phyloP scores from a whole-genome alignment of 2,797 vertebrate genomes.

The Hippoglossus hippoglossus region DNA sequence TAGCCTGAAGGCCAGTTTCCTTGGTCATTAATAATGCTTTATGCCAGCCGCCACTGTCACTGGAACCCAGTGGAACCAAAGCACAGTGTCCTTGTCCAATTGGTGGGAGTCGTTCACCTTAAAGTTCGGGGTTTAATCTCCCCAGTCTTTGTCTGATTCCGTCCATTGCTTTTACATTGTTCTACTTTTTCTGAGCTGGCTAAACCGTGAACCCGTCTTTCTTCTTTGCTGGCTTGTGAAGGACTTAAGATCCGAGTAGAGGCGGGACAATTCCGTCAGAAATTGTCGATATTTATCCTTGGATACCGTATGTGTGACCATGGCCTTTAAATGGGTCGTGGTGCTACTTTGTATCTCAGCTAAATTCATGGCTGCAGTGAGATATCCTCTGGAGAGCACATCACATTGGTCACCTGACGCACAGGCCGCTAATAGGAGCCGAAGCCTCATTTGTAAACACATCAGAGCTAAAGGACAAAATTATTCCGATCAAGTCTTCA shows the following conservation, averaged over 20 bases:
- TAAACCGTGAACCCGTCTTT: conserved; percentile 25
- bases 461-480: conserved; percentile 65
- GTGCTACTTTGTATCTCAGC: conserved; percentile 1
- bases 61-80: conserved; percentile 78
- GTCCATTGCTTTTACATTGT: conserved; percentile 33
- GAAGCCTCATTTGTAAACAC: conserved; percentile 68
- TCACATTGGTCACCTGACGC: conserved; percentile 30
- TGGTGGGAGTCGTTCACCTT: conserved; percentile 72
- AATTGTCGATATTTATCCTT: conserved; percentile 16
- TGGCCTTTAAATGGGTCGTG: background rate
- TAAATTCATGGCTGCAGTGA: conserved; percentile 18
- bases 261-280: background rate
- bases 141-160: conserved; percentile 56
- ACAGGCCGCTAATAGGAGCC: conserved; percentile 41
- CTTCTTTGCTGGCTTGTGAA: conserved; percentile 7
- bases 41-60: conserved; percentile 80
- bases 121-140: conserved; percentile 57
- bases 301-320: background rate
- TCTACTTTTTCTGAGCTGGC: conserved; percentile 51
- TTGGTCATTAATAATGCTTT: conserved; percentile 86
- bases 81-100: conserved; percentile 79
- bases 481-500: conserved; percentile 67
- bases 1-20: conserved; percentile 83
- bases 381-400: conserved; percentile 23
- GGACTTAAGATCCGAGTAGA: background rate